phyloP scores from a whole-genome alignment of 1,140 invertebrate genomes.

The Sycobia sp. region DNA sequence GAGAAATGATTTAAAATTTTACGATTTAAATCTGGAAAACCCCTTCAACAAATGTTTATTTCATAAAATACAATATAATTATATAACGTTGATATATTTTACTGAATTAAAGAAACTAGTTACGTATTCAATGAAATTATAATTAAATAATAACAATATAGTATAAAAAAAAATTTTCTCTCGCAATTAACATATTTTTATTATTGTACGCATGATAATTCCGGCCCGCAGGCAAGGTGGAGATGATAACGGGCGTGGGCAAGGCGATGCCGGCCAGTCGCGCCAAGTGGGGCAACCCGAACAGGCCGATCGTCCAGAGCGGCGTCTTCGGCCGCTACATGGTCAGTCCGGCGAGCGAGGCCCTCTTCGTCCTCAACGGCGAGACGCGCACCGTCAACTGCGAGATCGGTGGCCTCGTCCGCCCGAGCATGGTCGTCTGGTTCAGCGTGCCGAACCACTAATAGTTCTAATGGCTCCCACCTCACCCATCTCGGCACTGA shows the following conservation, averaged over 20 bases:
- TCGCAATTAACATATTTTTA: too few species aligned
- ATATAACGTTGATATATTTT: too few species aligned
- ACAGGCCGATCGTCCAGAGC: conserved; percentile 72
- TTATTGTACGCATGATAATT: too few species aligned
- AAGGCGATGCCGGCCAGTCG: conserved; percentile 65
- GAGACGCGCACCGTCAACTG: conserved; percentile 78
- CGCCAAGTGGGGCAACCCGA: conserved; percentile 72
- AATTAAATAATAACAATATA: too few species aligned
- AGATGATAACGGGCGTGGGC: conserved; percentile 78
- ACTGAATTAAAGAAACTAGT: too few species aligned
- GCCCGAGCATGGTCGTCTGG: conserved; percentile 73
- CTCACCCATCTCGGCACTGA: too few species aligned
- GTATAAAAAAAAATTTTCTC: too few species aligned
- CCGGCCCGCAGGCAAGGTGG: conserved; percentile 69
- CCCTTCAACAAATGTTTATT: too few species aligned
- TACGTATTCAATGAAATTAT: too few species aligned
- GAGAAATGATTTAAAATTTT: too few species aligned
- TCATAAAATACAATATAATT: too few species aligned
- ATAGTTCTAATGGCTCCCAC: background rate
- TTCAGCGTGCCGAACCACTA: conserved; percentile 62
- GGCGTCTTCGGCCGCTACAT: conserved; percentile 78
- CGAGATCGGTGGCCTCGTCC: conserved; percentile 73
- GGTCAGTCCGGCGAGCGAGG: conserved; percentile 75
- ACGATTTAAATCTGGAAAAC: too few species aligned
- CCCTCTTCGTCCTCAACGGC: conserved; percentile 77